Conservation (phyloP, 2,113 vertebrate genomes). For the Arvicanthis niloticus region DNA sequence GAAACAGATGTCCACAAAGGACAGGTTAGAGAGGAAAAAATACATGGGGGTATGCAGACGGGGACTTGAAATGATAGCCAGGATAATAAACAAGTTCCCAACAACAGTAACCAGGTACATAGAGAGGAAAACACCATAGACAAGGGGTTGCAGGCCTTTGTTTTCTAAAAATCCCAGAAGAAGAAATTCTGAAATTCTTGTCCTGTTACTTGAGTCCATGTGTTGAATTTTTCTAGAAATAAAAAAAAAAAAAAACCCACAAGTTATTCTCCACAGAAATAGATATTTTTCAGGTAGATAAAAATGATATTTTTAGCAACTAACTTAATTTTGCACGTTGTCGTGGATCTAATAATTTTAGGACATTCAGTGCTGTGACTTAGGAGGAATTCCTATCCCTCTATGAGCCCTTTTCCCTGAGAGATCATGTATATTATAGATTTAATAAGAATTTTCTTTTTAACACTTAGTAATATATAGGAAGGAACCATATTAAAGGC, state of each 20-base stretch:
- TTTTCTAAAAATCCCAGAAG: constrained; percentile 19
- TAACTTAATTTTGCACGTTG: neutral
- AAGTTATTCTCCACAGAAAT: neutral
- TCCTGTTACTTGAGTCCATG: neutral
- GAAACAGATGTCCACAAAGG: neutral
- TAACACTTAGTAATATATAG: neutral
- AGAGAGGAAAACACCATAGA: neutral
- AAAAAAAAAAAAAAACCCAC: neutral
- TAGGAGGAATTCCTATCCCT: neutral
- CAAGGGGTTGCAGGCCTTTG: neutral
- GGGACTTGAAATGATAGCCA: neutral
- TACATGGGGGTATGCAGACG: neutral
- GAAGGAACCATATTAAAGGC: too few relatives aligned
- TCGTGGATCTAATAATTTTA: neutral
- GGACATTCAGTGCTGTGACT: neutral
- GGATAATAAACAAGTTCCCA: neutral
- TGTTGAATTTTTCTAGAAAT: neutral
- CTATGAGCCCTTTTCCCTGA: neutral
- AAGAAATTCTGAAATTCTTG: constrained; percentile 43
- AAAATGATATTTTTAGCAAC: neutral
- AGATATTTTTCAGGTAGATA: neutral
- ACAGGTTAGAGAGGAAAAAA: neutral
- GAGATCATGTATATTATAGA: neutral
- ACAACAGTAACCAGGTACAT: neutral
- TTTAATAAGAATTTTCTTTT: neutral